Base-by-base conservation (phyloP, 2,113 vertebrate species). In the Ctenodactylus gundi region DNA sequence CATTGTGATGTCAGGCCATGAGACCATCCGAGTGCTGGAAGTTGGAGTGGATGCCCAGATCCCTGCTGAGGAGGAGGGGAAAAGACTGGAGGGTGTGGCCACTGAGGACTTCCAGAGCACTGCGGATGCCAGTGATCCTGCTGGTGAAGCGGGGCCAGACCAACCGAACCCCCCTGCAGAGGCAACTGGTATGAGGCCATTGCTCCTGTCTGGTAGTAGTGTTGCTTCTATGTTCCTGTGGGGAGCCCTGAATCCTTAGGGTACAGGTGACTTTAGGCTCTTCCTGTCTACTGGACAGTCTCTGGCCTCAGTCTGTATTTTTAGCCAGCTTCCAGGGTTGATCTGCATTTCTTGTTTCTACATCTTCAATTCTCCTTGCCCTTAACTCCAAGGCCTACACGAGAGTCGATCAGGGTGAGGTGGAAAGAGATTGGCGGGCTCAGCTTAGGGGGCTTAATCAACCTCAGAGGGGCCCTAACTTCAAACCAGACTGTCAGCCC, bases 1-100 rank as follows among this genome's bases (percentile, higher is more conserved):
- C 85, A 99, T 99, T 93, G 99, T 99, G 97, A 99, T 99, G 99
- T 99, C 99, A 68, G 96, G 99, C 94, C 99, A 99, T 9, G 99
- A 99, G 98, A 99, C 99, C 39, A 99, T 99, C 97, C 98, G 99
- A 4, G 99, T 99, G 91, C 98, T 99, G 78, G 99, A 99, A 97
- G 99, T 99, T 13, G 99, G 99, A 21, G 99, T 99, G 41, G 99
- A 99, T 4, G 81, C 98, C 1, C 97, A 98, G 44, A 96, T 98
- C 57, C 98, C 98, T 0, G 95, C 98, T 3, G 98, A 98, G 23
- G 97, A 97, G 67, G 94, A 98, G 83, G 97, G 73, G 72, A 99
- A 99, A 97, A 44, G 93, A 1, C 73, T 94, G 51, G 97, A 97
- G 84, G 44, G 64, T 41, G 62, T 85, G n/a, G 84, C 92, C 31